Base-by-base conservation (phyloP, 2,113 vertebrate genomes). In the Strigops habroptila region DNA sequence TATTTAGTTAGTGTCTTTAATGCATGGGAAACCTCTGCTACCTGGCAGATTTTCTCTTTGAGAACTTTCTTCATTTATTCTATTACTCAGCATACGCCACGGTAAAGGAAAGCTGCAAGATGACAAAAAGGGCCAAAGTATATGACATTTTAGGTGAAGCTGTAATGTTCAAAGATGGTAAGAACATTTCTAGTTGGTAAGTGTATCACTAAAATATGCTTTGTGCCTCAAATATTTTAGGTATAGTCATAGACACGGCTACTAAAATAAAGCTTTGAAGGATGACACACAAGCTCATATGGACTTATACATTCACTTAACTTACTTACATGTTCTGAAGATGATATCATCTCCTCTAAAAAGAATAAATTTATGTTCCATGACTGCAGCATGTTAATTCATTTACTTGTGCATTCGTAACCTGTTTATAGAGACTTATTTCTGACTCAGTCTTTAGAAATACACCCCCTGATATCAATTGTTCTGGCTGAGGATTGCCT, bases 81-180 rank as follows among this genome's bases (percentile, higher is more conserved):
- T 87, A 82, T 96, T 96, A 95, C 91, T 93, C 67, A 92, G 88
- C 92, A 89, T 24, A 49, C 2, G 9, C 49, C 71, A 62, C 25
- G 33, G 70, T 46, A 81, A 93, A 77, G 35, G 41, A 88, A 88
- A 95, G 55, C 52, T 86, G 75, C 49, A 76, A 69, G 52, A 74
- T 69, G 49, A 76, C 77, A 73, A 94, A 84, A 92, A 62, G 28
- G 51, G 62, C n/a, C 80, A 82, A 92, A 88, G 76, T 87, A 95
- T 93, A 94, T n/a, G 8, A 83, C 39, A 43, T 81, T 85, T 78
- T 67, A 79, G 62, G 70, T 88, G 41, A 77, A 81, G 22, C 28
- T 78, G 33, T 49, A 63, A 67, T 30, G 28, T 62, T 81, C 77
- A 60, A 71, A 90, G 41, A 33, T 25, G 21, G 14, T 51, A 86